phyloP scores from a whole-genome alignment of 2,888 invertebrate species.

The Euproctis similis region DNA sequence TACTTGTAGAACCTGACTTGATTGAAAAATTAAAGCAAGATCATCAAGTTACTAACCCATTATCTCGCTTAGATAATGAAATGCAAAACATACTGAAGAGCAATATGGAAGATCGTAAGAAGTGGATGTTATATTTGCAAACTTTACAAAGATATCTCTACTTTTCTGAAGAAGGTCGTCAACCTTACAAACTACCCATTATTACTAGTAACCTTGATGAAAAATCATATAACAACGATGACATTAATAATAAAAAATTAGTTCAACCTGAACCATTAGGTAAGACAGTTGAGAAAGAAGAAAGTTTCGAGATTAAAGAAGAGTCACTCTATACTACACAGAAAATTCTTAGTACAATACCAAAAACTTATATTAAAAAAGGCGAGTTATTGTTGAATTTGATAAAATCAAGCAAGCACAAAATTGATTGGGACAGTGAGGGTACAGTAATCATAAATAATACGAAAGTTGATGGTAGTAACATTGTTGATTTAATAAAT shows the following conservation, averaged over 20 bases:
- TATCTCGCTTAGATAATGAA: neutral
- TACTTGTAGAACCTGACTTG: neutral
- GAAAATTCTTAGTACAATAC: no score
- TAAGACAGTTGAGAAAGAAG: no score
- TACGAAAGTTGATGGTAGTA: neutral
- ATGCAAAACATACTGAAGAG: neutral
- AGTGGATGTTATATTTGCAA: conserved; percentile 1
- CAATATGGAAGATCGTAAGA: neutral
- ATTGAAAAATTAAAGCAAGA: neutral
- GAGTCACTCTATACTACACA: no score
- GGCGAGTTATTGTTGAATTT: neutral
- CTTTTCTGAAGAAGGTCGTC: neutral
- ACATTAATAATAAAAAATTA: no score
- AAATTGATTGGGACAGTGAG: neutral
- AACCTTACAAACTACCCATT: neutral
- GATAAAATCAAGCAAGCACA: neutral
- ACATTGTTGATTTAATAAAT: neutral
- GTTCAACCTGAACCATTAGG: no score
- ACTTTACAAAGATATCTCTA: conserved; percentile 1
- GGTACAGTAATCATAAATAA: neutral
- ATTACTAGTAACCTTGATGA: neutral
- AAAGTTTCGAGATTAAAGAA: no score
- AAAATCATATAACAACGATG: no score
- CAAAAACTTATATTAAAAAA: neutral
- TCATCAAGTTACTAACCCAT: neutral